Percentiles rank a stretch among this genome's conserved stretches.
These are phyloP conservation scores for Lepidochitona cinerea DNA, from an alignment of 2,888 invertebrate species.

Conservation along the genomic window DNA sequence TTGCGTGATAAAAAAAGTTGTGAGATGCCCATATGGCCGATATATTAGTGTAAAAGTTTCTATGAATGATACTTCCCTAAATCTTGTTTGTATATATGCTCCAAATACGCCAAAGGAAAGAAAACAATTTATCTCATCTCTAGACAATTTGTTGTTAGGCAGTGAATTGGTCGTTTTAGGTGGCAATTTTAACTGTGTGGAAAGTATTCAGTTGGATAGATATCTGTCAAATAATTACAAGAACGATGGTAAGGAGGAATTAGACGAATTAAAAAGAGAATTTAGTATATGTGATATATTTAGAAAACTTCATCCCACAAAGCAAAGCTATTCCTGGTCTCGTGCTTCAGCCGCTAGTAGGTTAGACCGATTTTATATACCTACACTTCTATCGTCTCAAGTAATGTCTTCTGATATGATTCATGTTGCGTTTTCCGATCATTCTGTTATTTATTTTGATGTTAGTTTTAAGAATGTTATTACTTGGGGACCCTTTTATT, in stretches of 20 bases:
- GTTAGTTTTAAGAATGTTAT: neutral
- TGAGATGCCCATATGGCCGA: neutral
- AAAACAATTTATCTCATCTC: neutral
- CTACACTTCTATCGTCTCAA: neutral
- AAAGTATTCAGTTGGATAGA: conserved; percentile 16
- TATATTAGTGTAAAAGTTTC: neutral
- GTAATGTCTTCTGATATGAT: neutral
- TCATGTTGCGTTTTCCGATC: neutral
- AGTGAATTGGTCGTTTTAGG: conserved; percentile 12
- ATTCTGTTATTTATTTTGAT: neutral
- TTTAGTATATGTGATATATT: conserved; percentile 18
- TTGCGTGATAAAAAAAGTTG: neutral
- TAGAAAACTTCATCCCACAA: conserved; percentile 15
- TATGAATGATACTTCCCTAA: neutral
- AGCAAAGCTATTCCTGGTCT: neutral
- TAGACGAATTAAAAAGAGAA: conserved; percentile 14
- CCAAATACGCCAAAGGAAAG: neutral
- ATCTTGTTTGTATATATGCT: neutral
- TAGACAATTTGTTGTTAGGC: neutral
- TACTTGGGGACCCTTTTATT: neutral
- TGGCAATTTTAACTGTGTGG: conserved; percentile 28
- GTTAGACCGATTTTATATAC: neutral
- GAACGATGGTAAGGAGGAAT: conserved; percentile 4
- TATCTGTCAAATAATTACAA: conserved; percentile 14
- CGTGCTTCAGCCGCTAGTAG: neutral